These are phyloP conservation scores for Trilocha varians DNA, from an alignment of 2,888 invertebrate genomes.

Conservation along the genomic window DNA sequence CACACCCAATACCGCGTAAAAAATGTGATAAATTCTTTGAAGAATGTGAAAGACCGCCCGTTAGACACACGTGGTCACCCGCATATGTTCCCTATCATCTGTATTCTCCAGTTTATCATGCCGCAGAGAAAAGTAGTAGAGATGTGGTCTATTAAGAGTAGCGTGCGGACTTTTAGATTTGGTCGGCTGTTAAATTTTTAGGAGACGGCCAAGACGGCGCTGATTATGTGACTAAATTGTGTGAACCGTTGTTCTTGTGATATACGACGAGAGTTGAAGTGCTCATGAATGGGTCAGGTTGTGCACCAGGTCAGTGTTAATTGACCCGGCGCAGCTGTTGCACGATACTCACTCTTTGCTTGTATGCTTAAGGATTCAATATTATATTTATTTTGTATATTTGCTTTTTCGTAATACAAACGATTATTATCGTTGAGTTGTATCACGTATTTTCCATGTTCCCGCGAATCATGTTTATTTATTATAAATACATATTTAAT, in stretches of 20 bases:
- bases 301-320: conserved; percentile 55
- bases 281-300: conserved; percentile 37
- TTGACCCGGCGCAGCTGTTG: conserved; percentile 63
- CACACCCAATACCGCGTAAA: conserved; percentile 10
- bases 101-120: conserved; percentile 21
- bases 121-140: conserved; percentile 13
- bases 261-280: conserved; percentile 11
- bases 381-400: neutral
- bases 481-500: too few species aligned
- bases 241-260: conserved; percentile 15
- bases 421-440: too few species aligned
- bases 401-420: neutral
- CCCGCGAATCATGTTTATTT: too few species aligned
- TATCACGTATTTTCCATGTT: too few species aligned
- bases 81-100: conserved; percentile 50
- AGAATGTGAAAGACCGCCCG: conserved; percentile 19
- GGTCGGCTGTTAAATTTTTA: conserved; percentile 21
- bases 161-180: conserved; percentile 20
- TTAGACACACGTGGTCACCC: conserved; percentile 54
- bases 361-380: conserved; percentile 24
- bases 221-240: conserved; percentile 24
- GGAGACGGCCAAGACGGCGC: conserved; percentile 33
- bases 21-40: conserved; percentile 30
- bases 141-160: neutral
- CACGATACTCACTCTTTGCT: conserved; percentile 39